These are phyloP conservation scores for Phyllotreta striolata DNA, from an alignment of 2,888 invertebrate species.

Conservation along the genomic window DNA sequence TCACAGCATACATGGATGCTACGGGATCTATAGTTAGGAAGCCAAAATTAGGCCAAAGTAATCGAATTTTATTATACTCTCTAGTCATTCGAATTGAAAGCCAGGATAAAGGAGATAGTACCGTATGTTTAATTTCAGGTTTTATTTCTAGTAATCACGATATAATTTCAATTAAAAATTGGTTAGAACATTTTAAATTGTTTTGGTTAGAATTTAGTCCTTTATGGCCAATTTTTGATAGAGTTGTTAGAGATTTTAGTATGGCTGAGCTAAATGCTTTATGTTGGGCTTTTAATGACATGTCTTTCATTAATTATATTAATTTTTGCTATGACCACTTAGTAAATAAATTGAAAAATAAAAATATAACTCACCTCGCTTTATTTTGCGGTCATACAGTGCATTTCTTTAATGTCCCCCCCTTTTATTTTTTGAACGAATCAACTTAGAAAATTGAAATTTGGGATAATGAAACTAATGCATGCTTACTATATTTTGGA, in stretches of 20 bases:
- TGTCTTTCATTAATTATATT: conserved; percentile 20
- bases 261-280: conserved; percentile 25
- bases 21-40: no score
- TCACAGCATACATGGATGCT: no score
- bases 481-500: no score
- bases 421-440: no score
- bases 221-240: conserved; percentile 20
- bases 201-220: conserved; percentile 17
- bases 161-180: conserved; percentile 12
- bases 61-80: no score
- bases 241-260: conserved; percentile 22
- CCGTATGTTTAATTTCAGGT: conserved; percentile 17
- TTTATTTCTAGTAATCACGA: conserved; percentile 23
- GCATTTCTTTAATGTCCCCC: no score
- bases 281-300: conserved; percentile 21
- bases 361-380: conserved; percentile 21
- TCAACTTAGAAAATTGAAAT: no score
- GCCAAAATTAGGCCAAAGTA: no score
- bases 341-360: not conserved
- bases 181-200: conserved; percentile 16
- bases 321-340: conserved; percentile 15
- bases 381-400: conserved; percentile 24
- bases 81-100: no score
- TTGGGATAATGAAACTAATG: no score
- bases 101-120: no score